Evolutionary conservation across 2,797 vertebrate species (phyloP).

Genomic region (Chromobotia macracanthus): DNA sequence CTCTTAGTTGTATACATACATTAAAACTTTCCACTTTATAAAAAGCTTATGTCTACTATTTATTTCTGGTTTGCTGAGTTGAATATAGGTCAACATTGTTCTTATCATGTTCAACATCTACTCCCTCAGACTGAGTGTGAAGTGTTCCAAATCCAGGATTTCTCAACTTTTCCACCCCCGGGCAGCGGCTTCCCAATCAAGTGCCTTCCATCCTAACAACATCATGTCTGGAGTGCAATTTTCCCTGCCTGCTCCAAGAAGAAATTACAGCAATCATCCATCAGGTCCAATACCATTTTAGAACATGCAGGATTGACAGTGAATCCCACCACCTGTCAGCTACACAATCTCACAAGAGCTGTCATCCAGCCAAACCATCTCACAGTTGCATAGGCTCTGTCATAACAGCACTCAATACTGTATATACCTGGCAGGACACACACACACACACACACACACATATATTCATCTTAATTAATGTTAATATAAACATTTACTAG

Average conservation of each 20-base stretch:
- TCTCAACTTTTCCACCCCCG: background rate
- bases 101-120: background rate
- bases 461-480: too few species aligned
- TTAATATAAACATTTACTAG: too few species aligned
- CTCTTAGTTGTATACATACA: background rate
- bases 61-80: background rate
- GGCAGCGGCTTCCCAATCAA: background rate
- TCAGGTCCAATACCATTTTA: constrained; percentile 8
- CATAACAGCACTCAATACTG: background rate
- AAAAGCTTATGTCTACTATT: background rate
- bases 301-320: background rate
- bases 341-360: background rate
- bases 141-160: background rate
- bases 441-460: too few species aligned
- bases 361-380: background rate
- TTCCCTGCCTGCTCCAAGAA: background rate
- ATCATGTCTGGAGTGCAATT: background rate
- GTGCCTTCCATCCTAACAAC: background rate
- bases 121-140: background rate
- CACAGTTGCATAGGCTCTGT: background rate
- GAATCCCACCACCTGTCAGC: constrained; percentile 14
- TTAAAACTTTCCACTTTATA: background rate
- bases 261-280: background rate
- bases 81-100: constrained; percentile 1
- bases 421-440: background rate